A percentile compares a stretch with the other conserved stretches of the same genome.
Evolutionary conservation across 1,140 invertebrate species (phyloP).

Genomic region (Tetraneura akinire): DNA sequence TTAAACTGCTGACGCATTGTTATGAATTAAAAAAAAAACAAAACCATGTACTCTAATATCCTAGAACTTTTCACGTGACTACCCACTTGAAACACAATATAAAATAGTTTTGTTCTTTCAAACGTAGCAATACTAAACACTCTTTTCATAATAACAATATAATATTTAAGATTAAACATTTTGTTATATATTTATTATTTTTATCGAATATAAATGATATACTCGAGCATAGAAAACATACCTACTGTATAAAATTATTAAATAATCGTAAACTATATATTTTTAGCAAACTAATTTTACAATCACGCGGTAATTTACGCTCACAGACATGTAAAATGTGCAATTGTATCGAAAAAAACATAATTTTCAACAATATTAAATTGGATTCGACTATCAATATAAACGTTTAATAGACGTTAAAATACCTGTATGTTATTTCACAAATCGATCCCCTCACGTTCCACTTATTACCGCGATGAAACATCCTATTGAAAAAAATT

Average conservation of each 20-base stretch:
- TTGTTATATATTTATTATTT: neutral
- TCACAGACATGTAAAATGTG: neutral
- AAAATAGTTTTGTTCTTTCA: neutral
- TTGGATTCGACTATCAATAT: neutral
- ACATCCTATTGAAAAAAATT: neutral
- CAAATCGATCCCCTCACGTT: conserved; percentile 1
- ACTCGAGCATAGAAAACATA: neutral
- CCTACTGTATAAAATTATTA: neutral
- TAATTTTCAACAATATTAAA: neutral
- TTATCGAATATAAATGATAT: neutral
- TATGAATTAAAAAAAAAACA: neutral
- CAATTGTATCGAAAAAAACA: neutral
- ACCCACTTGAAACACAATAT: neutral
- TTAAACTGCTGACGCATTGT: neutral
- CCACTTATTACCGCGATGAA: neutral
- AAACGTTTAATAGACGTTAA: too few species aligned
- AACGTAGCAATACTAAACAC: neutral
- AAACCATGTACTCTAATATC: neutral
- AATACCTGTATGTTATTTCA: neutral
- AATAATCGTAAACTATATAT: too few species aligned
- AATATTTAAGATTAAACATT: too few species aligned
- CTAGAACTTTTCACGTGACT: neutral
- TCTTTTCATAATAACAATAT: neutral
- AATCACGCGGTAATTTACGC: neutral
- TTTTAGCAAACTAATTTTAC: neutral